Evolutionary conservation across 2,888 invertebrate species (phyloP).

Genomic region (Xanthorhoe designata): DNA sequence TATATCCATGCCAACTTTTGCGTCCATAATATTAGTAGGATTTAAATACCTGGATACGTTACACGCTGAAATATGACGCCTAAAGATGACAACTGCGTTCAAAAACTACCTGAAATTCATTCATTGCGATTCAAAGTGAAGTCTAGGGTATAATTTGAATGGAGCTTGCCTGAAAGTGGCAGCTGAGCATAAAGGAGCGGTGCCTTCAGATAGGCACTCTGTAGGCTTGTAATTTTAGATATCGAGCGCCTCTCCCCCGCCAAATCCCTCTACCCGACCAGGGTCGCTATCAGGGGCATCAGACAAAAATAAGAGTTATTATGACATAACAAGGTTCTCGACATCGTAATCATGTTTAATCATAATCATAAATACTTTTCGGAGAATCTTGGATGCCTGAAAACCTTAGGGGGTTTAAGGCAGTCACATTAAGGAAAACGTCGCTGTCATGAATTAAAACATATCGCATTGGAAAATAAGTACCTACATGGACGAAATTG

Average conservation of each 20-base stretch:
- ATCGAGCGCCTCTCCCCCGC: constrained; percentile 71
- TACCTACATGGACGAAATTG: no score
- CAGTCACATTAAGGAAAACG: no score
- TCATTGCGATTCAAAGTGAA: constrained; percentile 65
- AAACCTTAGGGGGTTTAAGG: no score
- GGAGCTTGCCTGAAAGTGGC: constrained; percentile 78
- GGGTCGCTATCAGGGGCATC: constrained; percentile 42
- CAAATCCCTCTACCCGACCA: constrained; percentile 64
- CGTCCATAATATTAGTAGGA: no score
- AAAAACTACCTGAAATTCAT: constrained; percentile 48
- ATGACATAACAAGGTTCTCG: no score
- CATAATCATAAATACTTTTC: no score
- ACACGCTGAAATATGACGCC: constrained; percentile 5
- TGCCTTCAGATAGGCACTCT: constrained; percentile 78
- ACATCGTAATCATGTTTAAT: no score
- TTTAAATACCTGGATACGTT: neutral
- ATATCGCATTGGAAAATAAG: no score
- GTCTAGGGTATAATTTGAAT: constrained; percentile 75
- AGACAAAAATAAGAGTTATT: constrained; percentile 2
- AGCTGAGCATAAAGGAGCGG: constrained; percentile 78
- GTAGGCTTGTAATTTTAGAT: constrained; percentile 83
- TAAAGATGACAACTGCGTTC: constrained; percentile 48
- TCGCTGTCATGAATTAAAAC: no score
- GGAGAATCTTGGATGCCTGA: no score
- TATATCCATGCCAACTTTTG: no score